phyloP scores from a whole-genome alignment of 2,888 invertebrate species.

The Bugula neritina region DNA sequence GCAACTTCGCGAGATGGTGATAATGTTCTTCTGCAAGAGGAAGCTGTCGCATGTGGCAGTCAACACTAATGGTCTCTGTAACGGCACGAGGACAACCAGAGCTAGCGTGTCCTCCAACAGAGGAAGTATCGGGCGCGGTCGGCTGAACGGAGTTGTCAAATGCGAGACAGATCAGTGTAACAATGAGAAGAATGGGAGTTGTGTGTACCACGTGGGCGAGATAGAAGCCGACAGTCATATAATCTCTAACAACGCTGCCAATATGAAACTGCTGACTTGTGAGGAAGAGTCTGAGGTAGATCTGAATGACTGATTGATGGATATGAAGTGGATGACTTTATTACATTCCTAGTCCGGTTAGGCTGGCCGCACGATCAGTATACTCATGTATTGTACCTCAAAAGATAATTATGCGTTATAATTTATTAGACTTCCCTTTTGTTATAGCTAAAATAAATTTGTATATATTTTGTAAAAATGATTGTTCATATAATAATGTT shows the following conservation, averaged over 20 bases:
- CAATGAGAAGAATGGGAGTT: not conserved
- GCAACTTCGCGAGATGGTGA: conserved; percentile 38
- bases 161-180: not conserved
- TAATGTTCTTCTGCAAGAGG: not conserved
- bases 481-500: too few species aligned
- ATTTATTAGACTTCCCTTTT: too few species aligned
- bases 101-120: not conserved
- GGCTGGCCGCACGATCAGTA: too few species aligned
- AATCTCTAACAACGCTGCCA: not conserved
- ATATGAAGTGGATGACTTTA: too few species aligned
- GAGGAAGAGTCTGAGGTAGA: conserved; percentile 6
- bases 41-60: not conserved
- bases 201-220: not conserved
- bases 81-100: conserved; percentile 10
- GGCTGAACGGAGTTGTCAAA: not conserved
- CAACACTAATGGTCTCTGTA: not conserved
- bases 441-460: too few species aligned
- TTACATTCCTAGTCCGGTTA: too few species aligned
- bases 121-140: not conserved
- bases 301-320: too few species aligned
- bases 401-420: too few species aligned
- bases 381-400: too few species aligned
- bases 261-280: conserved; percentile 16
- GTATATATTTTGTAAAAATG: too few species aligned
- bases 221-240: not conserved